Base-by-base conservation (phyloP, 2,888 invertebrate genomes). In the Blomia tropicalis region DNA sequence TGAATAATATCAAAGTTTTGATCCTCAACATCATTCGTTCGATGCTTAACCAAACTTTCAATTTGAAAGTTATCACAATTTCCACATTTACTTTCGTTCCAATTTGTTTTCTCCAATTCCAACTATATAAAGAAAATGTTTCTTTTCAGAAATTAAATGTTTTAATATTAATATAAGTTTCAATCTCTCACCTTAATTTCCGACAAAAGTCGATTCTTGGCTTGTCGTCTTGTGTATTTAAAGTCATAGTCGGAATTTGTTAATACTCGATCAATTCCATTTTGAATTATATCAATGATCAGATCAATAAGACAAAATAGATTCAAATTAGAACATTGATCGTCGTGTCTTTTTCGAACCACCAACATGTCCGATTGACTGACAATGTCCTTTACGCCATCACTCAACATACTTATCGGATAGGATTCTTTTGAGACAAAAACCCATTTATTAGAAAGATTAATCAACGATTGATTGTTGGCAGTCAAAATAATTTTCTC, bases 401-500 rank as follows among this genome's bases (percentile, higher is more conserved):
- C 22, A 62, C 62, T 62, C 22, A 59, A 60, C 17, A 41, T 11
- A n/a, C 27, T 31, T 22, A 22, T 32, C 17, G 29, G 17, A 14
- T 22, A 19, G 17, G 23, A 29, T 19, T 60, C 63, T 19, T 47
- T 56, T n/a, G 63, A 19, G 5, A 65, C 51, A 22, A 63, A 43
- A 4, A 63, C 19, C 65, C 65, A 65, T 58, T 63, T 59, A 14
- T 43, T 29, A 4, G 60, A 58, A 7, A 7, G 23, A 22, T 19
- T 32, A n/a, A 63, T n/a, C 19, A 65, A 22, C 27, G 62, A 62
- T 23, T 22, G 22, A 7, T 30, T 5, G 19, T 63, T 27, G 7
- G 63, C 54, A n/a, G 25, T 7, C 22, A 59, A 59, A 4, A 68
- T 59, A 5, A 67, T 53, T 59, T 66, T 65, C 36, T 60, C 62